These are phyloP conservation scores for Phorcus lineatus DNA, from an alignment of 2,888 invertebrate species.

Conservation along the genomic window DNA sequence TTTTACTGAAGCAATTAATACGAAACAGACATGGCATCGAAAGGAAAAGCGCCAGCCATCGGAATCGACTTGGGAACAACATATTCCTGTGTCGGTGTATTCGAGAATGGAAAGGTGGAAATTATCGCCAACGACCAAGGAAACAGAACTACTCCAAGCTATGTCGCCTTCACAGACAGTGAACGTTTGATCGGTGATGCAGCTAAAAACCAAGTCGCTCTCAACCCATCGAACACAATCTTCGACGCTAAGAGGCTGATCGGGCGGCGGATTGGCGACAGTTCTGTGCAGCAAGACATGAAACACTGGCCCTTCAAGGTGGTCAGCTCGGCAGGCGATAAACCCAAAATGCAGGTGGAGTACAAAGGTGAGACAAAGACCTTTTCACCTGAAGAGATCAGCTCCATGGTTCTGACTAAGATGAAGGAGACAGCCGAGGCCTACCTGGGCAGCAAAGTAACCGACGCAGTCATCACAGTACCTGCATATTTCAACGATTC, in stretches of 20 bases:
- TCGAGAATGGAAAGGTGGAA: conserved; percentile 76
- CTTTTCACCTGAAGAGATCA: conserved; percentile 92
- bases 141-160: conserved; percentile 84
- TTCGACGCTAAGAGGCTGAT: conserved; percentile 74
- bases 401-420: conserved; percentile 91
- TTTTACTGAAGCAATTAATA: too few relatives aligned
- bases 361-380: conserved; percentile 88
- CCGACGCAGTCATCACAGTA: conserved; percentile 72
- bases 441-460: conserved; percentile 79
- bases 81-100: conserved; percentile 79
- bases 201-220: conserved; percentile 77
- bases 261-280: conserved; percentile 63
- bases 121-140: conserved; percentile 79
- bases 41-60: conserved; percentile 76
- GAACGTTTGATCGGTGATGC: conserved; percentile 76
- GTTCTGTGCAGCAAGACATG: conserved; percentile 63
- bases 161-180: conserved; percentile 82
- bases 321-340: conserved; percentile 49
- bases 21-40: neutral
- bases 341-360: conserved; percentile 69
- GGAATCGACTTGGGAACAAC: conserved; percentile 93
- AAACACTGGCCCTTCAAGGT: conserved; percentile 70
- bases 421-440: conserved; percentile 83
- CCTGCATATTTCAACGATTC: conserved; percentile 74
- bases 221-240: conserved; percentile 86